A percentile compares a stretch with the other conserved stretches of the same genome.
These are phyloP conservation scores for Sebastolobus altivelis DNA, from an alignment of 2,797 vertebrate species.

Conservation along the genomic window DNA sequence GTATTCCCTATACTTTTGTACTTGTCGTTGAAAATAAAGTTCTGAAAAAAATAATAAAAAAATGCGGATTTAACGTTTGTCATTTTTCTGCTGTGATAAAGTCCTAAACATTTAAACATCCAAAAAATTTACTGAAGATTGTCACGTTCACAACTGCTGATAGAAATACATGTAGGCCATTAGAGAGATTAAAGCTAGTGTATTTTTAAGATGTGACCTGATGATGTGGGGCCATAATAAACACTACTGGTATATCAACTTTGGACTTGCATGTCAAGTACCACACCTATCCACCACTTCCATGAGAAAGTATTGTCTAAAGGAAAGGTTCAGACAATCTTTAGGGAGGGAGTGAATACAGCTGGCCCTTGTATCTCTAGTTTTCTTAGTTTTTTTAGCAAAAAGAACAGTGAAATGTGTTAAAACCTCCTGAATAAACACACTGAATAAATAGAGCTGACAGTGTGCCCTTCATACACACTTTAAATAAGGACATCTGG, in stretches of 20 bases:
- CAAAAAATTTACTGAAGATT: neutral
- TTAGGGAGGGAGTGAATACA: neutral
- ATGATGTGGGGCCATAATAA: neutral
- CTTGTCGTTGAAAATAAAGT: no score
- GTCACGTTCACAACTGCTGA: neutral
- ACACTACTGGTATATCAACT: neutral
- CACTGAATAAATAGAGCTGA: neutral
- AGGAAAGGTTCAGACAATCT: neutral
- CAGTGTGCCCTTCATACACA: neutral
- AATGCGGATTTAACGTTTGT: no score
- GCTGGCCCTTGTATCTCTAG: neutral
- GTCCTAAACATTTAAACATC: no score
- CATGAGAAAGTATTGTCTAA: neutral
- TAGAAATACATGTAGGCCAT: fast-evolving
- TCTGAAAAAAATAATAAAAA: no score
- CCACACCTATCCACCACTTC: neutral
- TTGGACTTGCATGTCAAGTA: neutral
- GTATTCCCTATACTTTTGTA: no score
- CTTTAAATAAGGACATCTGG: constrained; percentile 12
- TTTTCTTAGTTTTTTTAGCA: no score
- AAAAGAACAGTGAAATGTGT: neutral
- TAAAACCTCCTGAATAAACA: neutral
- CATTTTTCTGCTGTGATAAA: no score
- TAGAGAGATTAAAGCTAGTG: neutral
- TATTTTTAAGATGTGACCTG: neutral